phyloP scores from a whole-genome alignment of 2,888 invertebrate species.

The Ochropacha duplaris region DNA sequence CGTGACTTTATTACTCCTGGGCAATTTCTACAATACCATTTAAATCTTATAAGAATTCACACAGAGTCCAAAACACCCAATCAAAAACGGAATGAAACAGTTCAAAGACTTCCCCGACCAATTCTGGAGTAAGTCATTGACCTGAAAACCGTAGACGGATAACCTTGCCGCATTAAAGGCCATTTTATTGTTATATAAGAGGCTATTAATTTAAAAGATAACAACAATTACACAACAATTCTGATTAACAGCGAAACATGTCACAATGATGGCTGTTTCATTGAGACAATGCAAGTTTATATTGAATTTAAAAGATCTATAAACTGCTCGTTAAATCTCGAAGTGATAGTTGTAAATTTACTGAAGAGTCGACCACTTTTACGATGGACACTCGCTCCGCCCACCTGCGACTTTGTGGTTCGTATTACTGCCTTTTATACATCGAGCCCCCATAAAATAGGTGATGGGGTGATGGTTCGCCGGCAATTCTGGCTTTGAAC shows the following conservation, averaged over 20 bases:
- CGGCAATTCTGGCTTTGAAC: conserved; percentile 17
- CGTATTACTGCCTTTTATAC: conserved; percentile 52
- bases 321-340: conserved; percentile 80
- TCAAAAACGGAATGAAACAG: background rate
- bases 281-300: conserved; percentile 72
- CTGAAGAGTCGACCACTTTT: conserved; percentile 67
- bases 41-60: background rate
- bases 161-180: conserved; percentile 6
- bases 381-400: conserved; percentile 71
- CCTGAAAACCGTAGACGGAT: conserved; percentile 1
- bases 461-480: conserved; percentile 19
- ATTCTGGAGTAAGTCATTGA: conserved; percentile 3
- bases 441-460: conserved; percentile 68
- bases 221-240: conserved; percentile 44
- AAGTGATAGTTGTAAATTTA: conserved; percentile 78
- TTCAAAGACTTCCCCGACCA: background rate
- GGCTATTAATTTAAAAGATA: conserved; percentile 37
- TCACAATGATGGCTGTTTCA: conserved; percentile 54
- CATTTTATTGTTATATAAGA: conserved; percentile 6
- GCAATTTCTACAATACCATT: background rate
- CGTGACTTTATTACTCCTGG: too few relatives aligned
- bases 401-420: conserved; percentile 74
- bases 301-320: conserved; percentile 77
- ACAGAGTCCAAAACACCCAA: background rate
- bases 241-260: conserved; percentile 45